A percentile compares a stretch with the other conserved stretches of the same genome.
phyloP scores from a whole-genome alignment of 2,888 invertebrate species.

The Agrotis puta region DNA sequence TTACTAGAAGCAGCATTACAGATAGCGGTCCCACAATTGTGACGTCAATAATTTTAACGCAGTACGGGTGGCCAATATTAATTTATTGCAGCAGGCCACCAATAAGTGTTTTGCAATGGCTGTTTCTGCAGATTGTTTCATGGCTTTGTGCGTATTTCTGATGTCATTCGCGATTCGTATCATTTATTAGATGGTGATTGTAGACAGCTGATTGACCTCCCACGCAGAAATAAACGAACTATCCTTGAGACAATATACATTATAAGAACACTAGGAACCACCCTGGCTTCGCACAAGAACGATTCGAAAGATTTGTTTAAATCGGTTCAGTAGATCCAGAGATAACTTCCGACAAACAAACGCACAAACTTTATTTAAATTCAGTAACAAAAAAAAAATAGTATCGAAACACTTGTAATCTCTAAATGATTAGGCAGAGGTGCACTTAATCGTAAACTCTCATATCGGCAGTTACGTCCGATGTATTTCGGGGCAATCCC shows the following conservation, averaged over 20 bases:
- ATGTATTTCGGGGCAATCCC: neutral
- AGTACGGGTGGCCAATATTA: constrained; percentile 48
- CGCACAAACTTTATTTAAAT: too few relatives aligned
- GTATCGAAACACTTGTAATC: too few relatives aligned
- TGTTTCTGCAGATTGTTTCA: constrained; percentile 37
- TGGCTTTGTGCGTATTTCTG: constrained; percentile 38
- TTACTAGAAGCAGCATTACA: constrained; percentile 13
- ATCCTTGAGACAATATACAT: neutral
- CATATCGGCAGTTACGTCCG: neutral
- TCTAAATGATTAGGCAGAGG: neutral
- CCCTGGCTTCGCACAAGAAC: too few relatives aligned
- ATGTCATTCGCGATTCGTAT: constrained; percentile 46
- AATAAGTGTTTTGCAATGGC: constrained; percentile 32
- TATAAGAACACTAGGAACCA: neutral
- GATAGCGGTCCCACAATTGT: constrained; percentile 37
- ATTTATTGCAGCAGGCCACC: constrained; percentile 47
- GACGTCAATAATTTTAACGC: constrained; percentile 30
- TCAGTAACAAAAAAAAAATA: too few relatives aligned
- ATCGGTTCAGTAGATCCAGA: too few relatives aligned
- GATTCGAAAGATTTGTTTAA: too few relatives aligned
- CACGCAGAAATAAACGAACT: neutral
- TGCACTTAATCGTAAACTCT: neutral
- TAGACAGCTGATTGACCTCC: constrained; percentile 10
- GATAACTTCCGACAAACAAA: too few relatives aligned
- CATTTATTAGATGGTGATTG: constrained; percentile 30